Evolutionary conservation across 2,888 invertebrate genomes (phyloP).

Genomic region (Agonopterix alstromeriana): DNA sequence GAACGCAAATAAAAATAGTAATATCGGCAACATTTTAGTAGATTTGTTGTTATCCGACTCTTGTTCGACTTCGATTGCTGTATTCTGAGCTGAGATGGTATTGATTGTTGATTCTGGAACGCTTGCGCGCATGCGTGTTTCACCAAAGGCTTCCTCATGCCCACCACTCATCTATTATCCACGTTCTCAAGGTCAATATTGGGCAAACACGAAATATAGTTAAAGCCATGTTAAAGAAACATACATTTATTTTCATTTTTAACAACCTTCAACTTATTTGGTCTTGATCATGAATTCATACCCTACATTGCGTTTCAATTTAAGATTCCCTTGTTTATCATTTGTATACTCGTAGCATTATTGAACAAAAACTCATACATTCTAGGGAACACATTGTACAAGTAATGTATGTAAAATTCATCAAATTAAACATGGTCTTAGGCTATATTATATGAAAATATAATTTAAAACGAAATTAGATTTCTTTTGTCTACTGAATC

Average conservation of each 20-base stretch:
- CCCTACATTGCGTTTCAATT: background rate
- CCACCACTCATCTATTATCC: conserved; percentile 16
- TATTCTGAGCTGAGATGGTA: conserved; percentile 31
- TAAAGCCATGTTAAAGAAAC: conserved; percentile 24
- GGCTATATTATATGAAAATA: conserved; percentile 50
- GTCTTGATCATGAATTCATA: conserved; percentile 23
- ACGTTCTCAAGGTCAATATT: conserved; percentile 42
- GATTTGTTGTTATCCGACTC: conserved; percentile 46
- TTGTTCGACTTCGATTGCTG: conserved; percentile 33
- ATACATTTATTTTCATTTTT: conserved; percentile 48
- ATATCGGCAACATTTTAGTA: conserved; percentile 43
- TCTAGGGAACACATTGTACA: conserved; percentile 12
- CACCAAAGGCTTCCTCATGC: conserved; percentile 24
- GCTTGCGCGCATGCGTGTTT: conserved; percentile 52
- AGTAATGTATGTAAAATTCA: conserved; percentile 14
- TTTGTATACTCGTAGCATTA: no score
- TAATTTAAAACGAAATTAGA: conserved; percentile 63
- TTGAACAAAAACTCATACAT: conserved; percentile 8
- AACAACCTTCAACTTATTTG: conserved; percentile 41
- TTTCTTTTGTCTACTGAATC: conserved; percentile 53
- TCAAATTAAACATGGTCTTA: conserved; percentile 18
- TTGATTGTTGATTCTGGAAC: conserved; percentile 44
- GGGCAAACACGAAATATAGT: conserved; percentile 5
- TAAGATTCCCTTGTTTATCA: no score
- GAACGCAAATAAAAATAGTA: conserved; percentile 32